These are phyloP conservation scores for Loris lydekkerianus DNA, from an alignment of 2,797 vertebrate genomes.

Conservation along the genomic window DNA sequence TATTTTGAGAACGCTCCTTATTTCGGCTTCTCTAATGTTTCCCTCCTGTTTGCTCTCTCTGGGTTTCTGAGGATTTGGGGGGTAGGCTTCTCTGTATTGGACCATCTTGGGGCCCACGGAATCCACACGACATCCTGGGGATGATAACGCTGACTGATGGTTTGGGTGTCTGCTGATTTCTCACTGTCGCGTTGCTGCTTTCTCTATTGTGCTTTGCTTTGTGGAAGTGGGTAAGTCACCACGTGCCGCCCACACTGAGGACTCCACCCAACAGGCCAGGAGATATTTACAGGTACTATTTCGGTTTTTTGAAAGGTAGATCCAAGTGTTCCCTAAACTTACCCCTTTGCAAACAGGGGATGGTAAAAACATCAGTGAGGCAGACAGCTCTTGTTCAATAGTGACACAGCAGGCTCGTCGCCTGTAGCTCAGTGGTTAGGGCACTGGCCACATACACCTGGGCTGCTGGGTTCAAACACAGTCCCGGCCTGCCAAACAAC, in stretches of 20 bases:
- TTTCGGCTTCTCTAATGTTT: not conserved
- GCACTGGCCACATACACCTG: no score
- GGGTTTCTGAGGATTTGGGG: not conserved
- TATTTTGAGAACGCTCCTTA: not conserved
- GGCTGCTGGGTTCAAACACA: no score
- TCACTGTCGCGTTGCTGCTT: fast-evolving
- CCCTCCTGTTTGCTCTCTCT: not conserved
- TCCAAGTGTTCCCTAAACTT: not conserved
- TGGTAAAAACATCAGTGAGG: not conserved
- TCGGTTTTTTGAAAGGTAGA: not conserved
- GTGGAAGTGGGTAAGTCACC: not conserved
- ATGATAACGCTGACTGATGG: not conserved
- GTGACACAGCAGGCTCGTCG: fast-evolving
- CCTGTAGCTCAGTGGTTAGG: no score
- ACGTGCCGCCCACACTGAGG: no score
- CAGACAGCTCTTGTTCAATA: not conserved
- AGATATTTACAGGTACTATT: not conserved
- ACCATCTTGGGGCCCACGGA: fast-evolving
- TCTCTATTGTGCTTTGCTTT: not conserved
- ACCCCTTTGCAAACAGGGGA: not conserved
- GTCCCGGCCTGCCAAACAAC: no score
- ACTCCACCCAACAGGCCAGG: fast-evolving
- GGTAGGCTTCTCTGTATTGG: no score
- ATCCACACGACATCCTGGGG: fast-evolving
- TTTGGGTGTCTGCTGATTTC: not conserved